Base-by-base conservation (phyloP, 1,140 invertebrate genomes). In the Musca vetustissima region DNA sequence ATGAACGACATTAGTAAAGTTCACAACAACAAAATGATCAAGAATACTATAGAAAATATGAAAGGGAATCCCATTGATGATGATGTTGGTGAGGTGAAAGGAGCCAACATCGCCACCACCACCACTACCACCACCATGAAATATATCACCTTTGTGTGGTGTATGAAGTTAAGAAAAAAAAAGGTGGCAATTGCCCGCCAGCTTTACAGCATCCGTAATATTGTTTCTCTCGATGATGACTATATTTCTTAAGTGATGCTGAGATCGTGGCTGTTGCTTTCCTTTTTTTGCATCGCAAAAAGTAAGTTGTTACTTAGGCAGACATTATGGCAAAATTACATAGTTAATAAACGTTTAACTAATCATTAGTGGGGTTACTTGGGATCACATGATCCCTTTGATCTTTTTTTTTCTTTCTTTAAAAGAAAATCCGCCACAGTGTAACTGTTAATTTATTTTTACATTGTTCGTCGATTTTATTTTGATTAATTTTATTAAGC, bases 1-100 rank as follows among this genome's bases (percentile, higher is more conserved):
- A 61, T 61, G 57, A 61, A 61, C 28, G 28, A 61, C 57, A 61
- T 61, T 61, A 61, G 57, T 61, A 61, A 61, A 61, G 57, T 61
- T 61, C 57, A 61, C 57, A 61, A 61, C 57, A 61, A 11, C 55
- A 59, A 61, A 61, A 61, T 36, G 28, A 61, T 24, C 57, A 61
- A 61, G 21, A 19, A 21, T 9, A 36, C 36, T 17, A 52, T 43
- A 43, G 6, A 8, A 7, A 8, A 43, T 13, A 13, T 43, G 36
- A 43, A 11, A 43, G 36, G 36, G 13, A 43, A 43, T 43, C 36
- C 57, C 28, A 61, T 36, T n/a, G n/a, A n/a, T n/a, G n/a, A n/a
- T 59, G 15, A 32, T 28, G 25, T 59, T 15, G 17, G 21, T 9
- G 9, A 19, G 21, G 21, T 19, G 8, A 19, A 21, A 21, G 17